Evolutionary conservation across 2,888 invertebrate species (phyloP).

Genomic region (Dynastes grantii): DNA sequence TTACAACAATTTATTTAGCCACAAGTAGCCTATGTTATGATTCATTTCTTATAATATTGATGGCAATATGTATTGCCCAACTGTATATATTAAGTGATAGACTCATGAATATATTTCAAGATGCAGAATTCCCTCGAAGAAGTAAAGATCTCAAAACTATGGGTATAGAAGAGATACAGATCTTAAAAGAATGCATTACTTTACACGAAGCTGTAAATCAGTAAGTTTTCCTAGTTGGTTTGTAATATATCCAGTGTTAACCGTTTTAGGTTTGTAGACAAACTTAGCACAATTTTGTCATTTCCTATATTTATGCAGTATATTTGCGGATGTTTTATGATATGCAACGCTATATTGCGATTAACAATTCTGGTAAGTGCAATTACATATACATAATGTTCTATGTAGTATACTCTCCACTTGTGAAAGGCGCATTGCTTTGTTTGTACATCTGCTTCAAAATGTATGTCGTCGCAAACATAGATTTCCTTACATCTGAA

Average conservation of each 20-base stretch:
- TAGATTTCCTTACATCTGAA: no score
- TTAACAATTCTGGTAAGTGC: slow-evolving; percentile 5
- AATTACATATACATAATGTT: background rate
- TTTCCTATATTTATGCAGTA: slow-evolving; percentile 4
- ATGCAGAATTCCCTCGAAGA: background rate
- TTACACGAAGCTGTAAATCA: slow-evolving; percentile 3
- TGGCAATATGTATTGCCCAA: slow-evolving; percentile 25
- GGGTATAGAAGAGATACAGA: background rate
- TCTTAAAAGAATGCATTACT: background rate
- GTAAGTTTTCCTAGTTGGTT: background rate
- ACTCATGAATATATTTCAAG: background rate
- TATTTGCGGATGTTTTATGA: slow-evolving; percentile 3
- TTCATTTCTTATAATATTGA: slow-evolving; percentile 21
- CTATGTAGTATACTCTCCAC: no score
- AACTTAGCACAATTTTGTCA: background rate
- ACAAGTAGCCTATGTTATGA: slow-evolving; percentile 15
- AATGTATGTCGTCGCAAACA: no score
- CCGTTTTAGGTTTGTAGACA: background rate
- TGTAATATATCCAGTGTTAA: background rate
- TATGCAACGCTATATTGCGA: background rate
- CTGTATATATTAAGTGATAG: background rate
- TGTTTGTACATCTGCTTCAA: no score
- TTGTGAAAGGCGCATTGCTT: no score
- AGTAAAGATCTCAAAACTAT: no score
- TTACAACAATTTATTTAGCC: background rate